Percentiles rank a stretch among this genome's conserved stretches.
Evolutionary conservation across 2,797 vertebrate genomes (phyloP).

Genomic region (Hydrocynus forskahlii): DNA sequence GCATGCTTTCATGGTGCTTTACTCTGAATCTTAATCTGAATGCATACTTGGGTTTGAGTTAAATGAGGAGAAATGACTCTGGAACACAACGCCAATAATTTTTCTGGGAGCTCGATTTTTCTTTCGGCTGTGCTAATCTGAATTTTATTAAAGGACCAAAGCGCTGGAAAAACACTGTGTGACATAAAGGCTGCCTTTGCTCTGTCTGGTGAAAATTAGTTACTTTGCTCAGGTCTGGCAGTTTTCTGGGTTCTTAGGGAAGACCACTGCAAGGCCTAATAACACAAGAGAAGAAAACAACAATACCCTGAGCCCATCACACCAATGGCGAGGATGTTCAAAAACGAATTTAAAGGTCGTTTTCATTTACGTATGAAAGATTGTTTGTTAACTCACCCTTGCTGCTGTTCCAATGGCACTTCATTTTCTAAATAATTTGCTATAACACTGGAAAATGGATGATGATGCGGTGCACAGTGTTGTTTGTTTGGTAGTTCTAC

Average conservation of each 20-base stretch:
- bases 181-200: not conserved
- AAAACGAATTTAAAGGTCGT: constrained; percentile 1
- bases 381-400: constrained; percentile 4
- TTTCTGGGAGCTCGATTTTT: constrained; percentile 4
- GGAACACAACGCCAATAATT: not conserved
- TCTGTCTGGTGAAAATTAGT: constrained; percentile 20
- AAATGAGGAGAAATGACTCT: constrained; percentile 14
- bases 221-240: constrained; percentile 15
- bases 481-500: not conserved
- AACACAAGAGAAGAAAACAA: constrained; percentile 10
- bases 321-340: not conserved
- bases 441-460: not conserved
- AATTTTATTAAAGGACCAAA: constrained; percentile 27
- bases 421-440: constrained; percentile 16
- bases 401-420: not conserved
- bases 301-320: not conserved
- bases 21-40: not conserved
- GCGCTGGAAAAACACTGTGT: not conserved
- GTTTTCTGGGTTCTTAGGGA: not conserved
- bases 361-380: constrained; percentile 1
- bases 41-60: not conserved
- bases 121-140: not conserved
- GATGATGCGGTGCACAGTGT: not conserved
- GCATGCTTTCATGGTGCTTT: not conserved
- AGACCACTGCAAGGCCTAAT: constrained; percentile 17